Evolutionary conservation across 2,113 vertebrate genomes (phyloP), one percentile per base, ranked within the genome.

Genomic region (Anguilla japonica): DNA sequence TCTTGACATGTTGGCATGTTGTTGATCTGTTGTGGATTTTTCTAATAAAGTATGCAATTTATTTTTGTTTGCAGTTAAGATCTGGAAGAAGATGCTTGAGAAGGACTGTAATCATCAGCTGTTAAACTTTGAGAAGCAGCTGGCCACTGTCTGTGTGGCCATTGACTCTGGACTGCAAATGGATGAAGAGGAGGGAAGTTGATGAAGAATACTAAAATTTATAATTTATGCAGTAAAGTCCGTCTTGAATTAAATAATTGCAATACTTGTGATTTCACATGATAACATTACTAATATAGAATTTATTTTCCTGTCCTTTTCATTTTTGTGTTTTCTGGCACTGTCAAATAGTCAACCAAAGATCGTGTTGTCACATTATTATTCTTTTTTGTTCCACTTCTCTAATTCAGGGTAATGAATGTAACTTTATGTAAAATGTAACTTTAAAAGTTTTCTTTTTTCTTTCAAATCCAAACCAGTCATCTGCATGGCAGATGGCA

Each of bases 71-170:
- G 79, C 57, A 96, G 95, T 95, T 18, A 93, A 94, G 90, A 79
- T 93, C 18, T 96, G 94, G 95, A 95, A 92, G 92, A 94, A 92
- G 87, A 93, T 96, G 92, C 85, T 96, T 85, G 94, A 94, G 87
- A 93, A 95, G 34, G 90, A 95, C 8, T 92, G 67, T 89, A 94
- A 91, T 87, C 91, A 93, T 83, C 80, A 60, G 34, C 91, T 92
- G 86, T 83, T 95, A 87, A 91, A 93, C 91, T 94, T 94, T 41
- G 93, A 94, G 87, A 89, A 93, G 80, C 90, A 91, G 88, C 86
- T 95, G 81, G 81, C 79, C 85, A 89, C 90, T 18, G 41, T 91
- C 84, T 82, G 83, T 85, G 82, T 94, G 90, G 87, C 90, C 86
- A 86, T 78, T 83, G 90, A 93, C 86, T 89, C 90, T 79, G 89